Evolutionary conservation across 2,113 vertebrate species (phyloP), one percentile per base, ranked within the genome.

Genomic region (Alaudala cheleensis): DNA sequence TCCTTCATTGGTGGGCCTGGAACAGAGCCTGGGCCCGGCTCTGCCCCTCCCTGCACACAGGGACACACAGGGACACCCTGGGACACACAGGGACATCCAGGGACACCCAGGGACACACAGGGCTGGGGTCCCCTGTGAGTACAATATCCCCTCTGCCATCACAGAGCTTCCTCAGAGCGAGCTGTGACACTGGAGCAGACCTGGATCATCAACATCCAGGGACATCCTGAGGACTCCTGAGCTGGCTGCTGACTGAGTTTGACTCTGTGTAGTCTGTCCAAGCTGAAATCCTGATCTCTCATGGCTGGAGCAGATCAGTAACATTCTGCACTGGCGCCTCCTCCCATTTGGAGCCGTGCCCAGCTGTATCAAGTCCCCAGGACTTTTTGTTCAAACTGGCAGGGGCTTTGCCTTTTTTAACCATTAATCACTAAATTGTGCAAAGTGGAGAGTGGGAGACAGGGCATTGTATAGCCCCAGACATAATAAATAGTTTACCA

Each of bases 371-470:
- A 3, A 95, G 79, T 93, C 92, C 86, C 61, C 86, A 94, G 96
- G 88, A 97, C 89, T 87, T 70, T 96, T 96, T 96, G 96, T 97
- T 96, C 96, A 87, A 93, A 78, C 69, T 94, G 88, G 92, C 50
- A 3, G 67, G 72, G 53, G 21, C 81, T 95, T 94, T 86, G 81
- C 81, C 61, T 81, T 92, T 90, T 96, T 95, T 83, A 90, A 88
- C 53, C 69, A 89, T 96, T 94, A 94, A 95, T 97, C 96, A 96
- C 57, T 71, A 76, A 94, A 69, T 78, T 93, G 83, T 93, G 62
- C 58, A 94, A 92, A 97, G 42, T 64, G 60, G 90, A 93, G 93
- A 76, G 33, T 67, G 47, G 72, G 81, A 94, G 82, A 45, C 77
- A 80, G 62, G 80, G 51, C 77, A 92, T 89, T 4, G 6, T 89